Base-by-base conservation (phyloP, 2,113 vertebrate species). In the Gallinago media region DNA sequence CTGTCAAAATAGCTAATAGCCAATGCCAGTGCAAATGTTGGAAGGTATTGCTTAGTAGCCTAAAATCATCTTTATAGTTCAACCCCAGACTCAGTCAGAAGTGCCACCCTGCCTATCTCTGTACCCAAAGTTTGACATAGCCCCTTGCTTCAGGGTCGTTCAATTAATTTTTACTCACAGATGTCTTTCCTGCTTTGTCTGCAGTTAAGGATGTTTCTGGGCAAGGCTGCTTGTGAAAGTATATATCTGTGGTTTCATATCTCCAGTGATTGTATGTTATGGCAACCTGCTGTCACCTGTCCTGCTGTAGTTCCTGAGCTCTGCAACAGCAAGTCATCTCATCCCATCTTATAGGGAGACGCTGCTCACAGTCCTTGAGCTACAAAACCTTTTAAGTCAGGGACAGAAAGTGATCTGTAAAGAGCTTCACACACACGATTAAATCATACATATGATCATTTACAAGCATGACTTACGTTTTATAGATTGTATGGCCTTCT, bases 181-280 rank as follows among this genome's bases (percentile, higher is more conserved):
- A 40, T 0, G 0, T 32, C 16, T 73, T 27, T 20, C 22, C 52
- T 4, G 3, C 50, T 92, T 82, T 49, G 55, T 46, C 50, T 67
- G 72, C 21, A 46, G 36, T 25, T 80, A 70, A 56, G 49, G 29
- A 50, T 38, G 15, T n/a, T 80, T 86, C 54, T 68, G 63, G 36
- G 32, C 34, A 76, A 61, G 38, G 50, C 36, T 85, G 44, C 1
- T 3, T 32, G 34, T 47, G 63, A 8, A 82, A 46, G 31, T 29
- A 14, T 0, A 0, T 50, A 20, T n/a, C 58, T 80, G 54, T 13
- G n/a, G 38, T 34, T 54, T 46, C 52, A 21, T 23, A 25, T 32
- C 38, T 87, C 38, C 73, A 8, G 36, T 9, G 47, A 18, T 0
- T 12, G 3, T 15, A 3, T 4, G 3, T 74, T 55, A 12, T 20